Evolutionary conservation across 2,113 vertebrate genomes (phyloP), one percentile per base, ranked within the genome.

Genomic region (Rousettus leschenaultii): DNA sequence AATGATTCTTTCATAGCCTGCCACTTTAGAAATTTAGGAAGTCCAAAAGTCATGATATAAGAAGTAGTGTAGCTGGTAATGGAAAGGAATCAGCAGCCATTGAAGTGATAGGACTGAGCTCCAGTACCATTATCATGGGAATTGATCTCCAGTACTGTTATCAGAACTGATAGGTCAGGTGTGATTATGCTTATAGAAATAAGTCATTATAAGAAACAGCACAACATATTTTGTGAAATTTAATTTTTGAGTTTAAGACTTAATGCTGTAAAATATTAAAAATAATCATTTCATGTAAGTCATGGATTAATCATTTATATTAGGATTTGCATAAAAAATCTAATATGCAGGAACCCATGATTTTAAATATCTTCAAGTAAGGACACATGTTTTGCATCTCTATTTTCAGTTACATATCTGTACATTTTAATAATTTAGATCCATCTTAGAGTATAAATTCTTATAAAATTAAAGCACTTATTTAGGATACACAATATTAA

Each of bases 1-100:
- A 95, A 95, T 96, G 82, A 96, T 94, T 92, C 88, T 51, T 90
- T 70, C 73, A 91, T 59, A 88, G 85, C 48, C 66, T 94, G 87
- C 91, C 88, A 53, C 51, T 97, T 97, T 96, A 77, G 77, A 94
- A 96, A 96, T 78, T 93, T 96, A 94, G 43, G 70, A 95, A 97
- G 85, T 95, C 66, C 61, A 65, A 92, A 96, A 94, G 91, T 90
- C 66, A 89, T 21, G 30, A 71, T 71, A 95, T 38, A 93, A 13
- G 59, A 89, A 77, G 30, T 57, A 68, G 26, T 71, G 38, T 91
- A 92, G 40, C 71, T 74, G 33, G 5, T 66, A 28, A 85, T 71
- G 4, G 35, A 66, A 94, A 77, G 24, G 7, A 28, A 70, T 71
- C 61, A 93, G 85, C 30, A 68, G 18, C 59, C 40, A 55, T 8